Evolutionary conservation across 2,888 invertebrate species (phyloP).

Genomic region (Scaptomyza polygonia): DNA sequence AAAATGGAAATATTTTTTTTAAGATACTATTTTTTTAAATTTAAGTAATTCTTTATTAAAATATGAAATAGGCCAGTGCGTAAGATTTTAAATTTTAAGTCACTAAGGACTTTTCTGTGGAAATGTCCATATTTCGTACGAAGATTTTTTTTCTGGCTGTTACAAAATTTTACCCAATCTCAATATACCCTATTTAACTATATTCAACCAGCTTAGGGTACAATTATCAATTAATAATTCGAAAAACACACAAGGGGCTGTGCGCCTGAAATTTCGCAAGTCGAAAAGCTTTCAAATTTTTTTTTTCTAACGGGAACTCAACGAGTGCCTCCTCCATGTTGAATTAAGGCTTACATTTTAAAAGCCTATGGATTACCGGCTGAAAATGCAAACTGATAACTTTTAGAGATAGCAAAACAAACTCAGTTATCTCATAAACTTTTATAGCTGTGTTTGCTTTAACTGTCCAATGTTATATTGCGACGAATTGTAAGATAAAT

Average conservation of each 20-base stretch:
- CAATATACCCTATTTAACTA: neutral
- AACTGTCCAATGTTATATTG: no score
- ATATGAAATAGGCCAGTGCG: no score
- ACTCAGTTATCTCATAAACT: neutral
- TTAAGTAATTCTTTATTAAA: no score
- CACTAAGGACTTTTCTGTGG: no score
- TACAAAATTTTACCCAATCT: neutral
- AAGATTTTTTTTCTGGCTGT: neutral
- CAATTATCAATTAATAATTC: slow-evolving; percentile 33
- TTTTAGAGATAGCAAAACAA: neutral
- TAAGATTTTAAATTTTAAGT: no score
- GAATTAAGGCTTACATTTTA: neutral
- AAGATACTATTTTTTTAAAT: no score
- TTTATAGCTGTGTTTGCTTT: no score
- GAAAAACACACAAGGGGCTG: slow-evolving; percentile 27
- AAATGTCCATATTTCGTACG: no score
- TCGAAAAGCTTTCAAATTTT: neutral
- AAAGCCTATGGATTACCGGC: slow-evolving; percentile 14
- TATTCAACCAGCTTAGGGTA: neutral
- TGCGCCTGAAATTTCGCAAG: slow-evolving; percentile 34
- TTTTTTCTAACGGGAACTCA: slow-evolving; percentile 11
- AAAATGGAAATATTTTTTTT: no score
- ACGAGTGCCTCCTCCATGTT: neutral
- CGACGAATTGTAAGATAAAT: no score
- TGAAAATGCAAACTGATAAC: slow-evolving; percentile 24